These are phyloP conservation scores for Heliconius erato DNA, from an alignment of 2,888 invertebrate species.

Conservation along the genomic window DNA sequence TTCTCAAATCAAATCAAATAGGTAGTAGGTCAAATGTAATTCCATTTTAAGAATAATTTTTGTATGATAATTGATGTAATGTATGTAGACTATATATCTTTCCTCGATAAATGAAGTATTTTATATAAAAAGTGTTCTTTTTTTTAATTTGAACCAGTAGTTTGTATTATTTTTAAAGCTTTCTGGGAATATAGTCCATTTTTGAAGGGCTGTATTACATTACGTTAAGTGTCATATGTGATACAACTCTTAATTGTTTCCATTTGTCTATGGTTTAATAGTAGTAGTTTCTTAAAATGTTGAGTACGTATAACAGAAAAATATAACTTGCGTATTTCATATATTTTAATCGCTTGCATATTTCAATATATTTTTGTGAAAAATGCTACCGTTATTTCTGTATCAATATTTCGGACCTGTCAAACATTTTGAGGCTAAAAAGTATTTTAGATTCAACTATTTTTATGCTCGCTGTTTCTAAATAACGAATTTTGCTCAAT, in stretches of 20 bases:
- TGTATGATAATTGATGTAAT: not conserved
- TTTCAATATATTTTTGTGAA: not conserved
- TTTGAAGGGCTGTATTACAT: not conserved
- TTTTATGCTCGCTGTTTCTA: not conserved
- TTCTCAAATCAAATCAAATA: too few species aligned
- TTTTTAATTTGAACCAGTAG: too few species aligned
- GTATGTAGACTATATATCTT: too few species aligned
- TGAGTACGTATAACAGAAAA: not conserved
- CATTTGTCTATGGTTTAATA: too few species aligned
- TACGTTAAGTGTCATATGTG: too few species aligned
- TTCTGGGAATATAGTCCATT: too few species aligned
- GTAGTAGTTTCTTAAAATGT: not conserved
- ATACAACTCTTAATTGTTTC: too few species aligned
- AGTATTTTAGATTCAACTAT: not conserved
- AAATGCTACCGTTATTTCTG: not conserved
- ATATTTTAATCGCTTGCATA: not conserved
- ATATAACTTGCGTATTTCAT: not conserved
- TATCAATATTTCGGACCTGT: constrained; percentile 1
- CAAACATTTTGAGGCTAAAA: constrained; percentile 3
- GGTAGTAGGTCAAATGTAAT: too few species aligned
- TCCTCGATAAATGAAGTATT: too few species aligned
- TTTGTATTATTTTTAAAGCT: too few species aligned
- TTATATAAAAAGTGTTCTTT: too few species aligned
- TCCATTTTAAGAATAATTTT: not conserved
- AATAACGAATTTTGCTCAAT: not conserved